Percentiles rank a stretch among this genome's conserved stretches.
These are phyloP conservation scores for Notocelia uddmanniana DNA, from an alignment of 2,888 invertebrate species.

Conservation along the genomic window DNA sequence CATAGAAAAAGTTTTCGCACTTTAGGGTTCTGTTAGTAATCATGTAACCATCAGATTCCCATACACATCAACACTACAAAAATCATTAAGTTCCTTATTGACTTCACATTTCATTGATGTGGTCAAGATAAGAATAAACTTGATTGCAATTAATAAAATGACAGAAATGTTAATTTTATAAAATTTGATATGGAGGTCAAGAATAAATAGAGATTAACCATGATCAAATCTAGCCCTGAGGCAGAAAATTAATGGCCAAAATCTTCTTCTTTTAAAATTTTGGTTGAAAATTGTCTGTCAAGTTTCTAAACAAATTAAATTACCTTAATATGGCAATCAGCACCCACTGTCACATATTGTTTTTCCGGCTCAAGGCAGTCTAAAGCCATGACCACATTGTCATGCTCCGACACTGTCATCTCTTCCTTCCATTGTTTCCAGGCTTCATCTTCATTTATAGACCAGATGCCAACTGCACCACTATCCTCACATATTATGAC, in stretches of 20 bases:
- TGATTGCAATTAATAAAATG: no score
- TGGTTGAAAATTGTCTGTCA: no score
- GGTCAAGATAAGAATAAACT: no score
- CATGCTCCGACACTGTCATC: slow-evolving; percentile 74
- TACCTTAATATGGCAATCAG: slow-evolving; percentile 81
- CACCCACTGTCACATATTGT: slow-evolving; percentile 77
- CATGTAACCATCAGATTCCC: no score
- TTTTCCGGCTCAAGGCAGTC: slow-evolving; percentile 69
- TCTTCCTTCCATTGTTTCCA: slow-evolving; percentile 74
- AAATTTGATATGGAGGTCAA: no score
- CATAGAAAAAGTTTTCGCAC: no score
- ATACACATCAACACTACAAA: no score
- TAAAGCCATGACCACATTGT: slow-evolving; percentile 68
- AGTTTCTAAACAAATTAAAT: background rate
- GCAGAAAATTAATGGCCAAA: background rate
- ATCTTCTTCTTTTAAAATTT: background rate
- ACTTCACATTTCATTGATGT: background rate
- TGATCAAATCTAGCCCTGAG: background rate
- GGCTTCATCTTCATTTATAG: slow-evolving; percentile 59
- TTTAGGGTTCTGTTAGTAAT: no score
- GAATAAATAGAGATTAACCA: no score
- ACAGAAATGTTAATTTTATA: no score
- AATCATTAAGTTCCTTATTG: background rate
- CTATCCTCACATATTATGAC: slow-evolving; percentile 79
- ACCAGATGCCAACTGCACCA: slow-evolving; percentile 77